A percentile compares a stretch with the other conserved stretches of the same genome.
phyloP scores from a whole-genome alignment of 2,113 vertebrate species.

The Chunga burmeisteri region DNA sequence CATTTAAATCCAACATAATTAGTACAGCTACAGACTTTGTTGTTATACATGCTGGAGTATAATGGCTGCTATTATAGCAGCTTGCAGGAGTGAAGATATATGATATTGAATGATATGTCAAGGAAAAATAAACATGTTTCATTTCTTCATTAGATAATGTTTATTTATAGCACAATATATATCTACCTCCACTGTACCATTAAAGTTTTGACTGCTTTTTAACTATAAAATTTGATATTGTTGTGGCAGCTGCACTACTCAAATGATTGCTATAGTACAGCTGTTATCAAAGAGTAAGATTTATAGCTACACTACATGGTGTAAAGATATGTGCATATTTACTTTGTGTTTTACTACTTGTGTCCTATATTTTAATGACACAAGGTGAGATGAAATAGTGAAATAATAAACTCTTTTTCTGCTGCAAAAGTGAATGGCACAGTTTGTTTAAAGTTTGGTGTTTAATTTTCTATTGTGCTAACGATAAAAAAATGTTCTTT shows the following conservation, averaged over 20 bases:
- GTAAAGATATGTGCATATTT: slow-evolving; percentile 80
- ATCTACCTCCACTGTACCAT: slow-evolving; percentile 77
- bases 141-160: slow-evolving; percentile 81
- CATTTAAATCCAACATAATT: slow-evolving; percentile 67
- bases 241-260: slow-evolving; percentile 79
- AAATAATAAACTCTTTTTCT: slow-evolving; percentile 66
- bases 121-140: slow-evolving; percentile 76
- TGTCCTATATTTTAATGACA: slow-evolving; percentile 78
- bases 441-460: slow-evolving; percentile 29
- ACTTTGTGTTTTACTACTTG: slow-evolving; percentile 76
- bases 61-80: slow-evolving; percentile 73
- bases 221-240: slow-evolving; percentile 82
- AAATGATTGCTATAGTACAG: slow-evolving; percentile 77
- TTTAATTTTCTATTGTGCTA: slow-evolving; percentile 26
- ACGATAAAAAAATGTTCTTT: not conserved
- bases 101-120: slow-evolving; percentile 60
- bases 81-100: slow-evolving; percentile 68
- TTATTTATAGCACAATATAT: slow-evolving; percentile 80
- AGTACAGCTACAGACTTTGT: slow-evolving; percentile 61
- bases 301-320: slow-evolving; percentile 72
- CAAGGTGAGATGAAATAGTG: slow-evolving; percentile 76
- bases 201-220: slow-evolving; percentile 82
- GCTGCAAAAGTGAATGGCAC: slow-evolving; percentile 9
- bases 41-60: slow-evolving; percentile 57
- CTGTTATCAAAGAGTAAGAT: slow-evolving; percentile 78